Conservation (phyloP, 2,113 vertebrate species). For the Planiliza haematocheilus region DNA sequence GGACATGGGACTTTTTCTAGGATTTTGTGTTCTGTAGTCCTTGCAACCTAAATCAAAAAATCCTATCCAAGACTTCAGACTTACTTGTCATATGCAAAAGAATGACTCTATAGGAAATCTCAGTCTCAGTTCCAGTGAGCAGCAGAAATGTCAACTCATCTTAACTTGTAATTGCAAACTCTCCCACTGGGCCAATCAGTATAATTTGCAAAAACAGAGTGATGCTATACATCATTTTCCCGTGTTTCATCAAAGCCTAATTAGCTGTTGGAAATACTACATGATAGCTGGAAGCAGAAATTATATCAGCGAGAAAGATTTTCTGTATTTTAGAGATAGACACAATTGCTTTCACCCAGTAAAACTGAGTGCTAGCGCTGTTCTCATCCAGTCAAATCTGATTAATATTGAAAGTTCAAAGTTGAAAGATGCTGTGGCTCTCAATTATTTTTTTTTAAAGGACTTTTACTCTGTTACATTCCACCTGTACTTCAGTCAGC, state of each 20-base stretch:
- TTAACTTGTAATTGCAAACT: background rate
- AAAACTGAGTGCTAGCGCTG: background rate
- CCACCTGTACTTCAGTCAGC: background rate
- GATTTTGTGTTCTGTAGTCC: no score
- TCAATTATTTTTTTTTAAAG: background rate
- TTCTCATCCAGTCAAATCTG: background rate
- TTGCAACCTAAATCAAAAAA: no score
- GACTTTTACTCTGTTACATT: background rate
- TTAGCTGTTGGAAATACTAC: constrained; percentile 1
- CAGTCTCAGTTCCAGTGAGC: background rate
- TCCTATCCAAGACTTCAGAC: no score
- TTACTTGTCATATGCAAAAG: no score
- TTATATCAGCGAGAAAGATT: background rate
- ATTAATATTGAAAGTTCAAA: background rate
- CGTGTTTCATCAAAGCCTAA: constrained; percentile 13
- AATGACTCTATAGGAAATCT: background rate
- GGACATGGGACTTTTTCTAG: no score
- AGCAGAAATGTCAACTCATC: background rate
- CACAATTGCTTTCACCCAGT: background rate
- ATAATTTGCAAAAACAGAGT: background rate
- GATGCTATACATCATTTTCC: background rate
- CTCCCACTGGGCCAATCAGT: constrained; percentile 11
- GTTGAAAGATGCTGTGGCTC: background rate
- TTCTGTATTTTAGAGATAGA: background rate
- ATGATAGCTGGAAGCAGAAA: constrained; percentile 7